phyloP scores from a whole-genome alignment of 2,797 vertebrate species.

The Mionectes olivaceus region DNA sequence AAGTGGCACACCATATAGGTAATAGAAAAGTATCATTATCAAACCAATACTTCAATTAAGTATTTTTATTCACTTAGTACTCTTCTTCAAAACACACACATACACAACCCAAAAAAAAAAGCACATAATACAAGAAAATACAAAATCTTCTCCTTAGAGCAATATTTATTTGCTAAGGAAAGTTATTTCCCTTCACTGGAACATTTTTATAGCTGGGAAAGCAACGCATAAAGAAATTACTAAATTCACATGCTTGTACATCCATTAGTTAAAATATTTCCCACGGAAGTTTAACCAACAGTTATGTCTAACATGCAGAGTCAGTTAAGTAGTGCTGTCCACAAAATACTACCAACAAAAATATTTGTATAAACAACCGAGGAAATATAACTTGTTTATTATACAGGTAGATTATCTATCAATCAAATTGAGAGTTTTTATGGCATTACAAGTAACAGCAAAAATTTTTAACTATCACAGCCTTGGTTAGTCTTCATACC shows the following conservation, averaged over 20 bases:
- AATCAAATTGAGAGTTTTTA: not conserved
- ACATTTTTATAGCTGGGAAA: conserved; percentile 58
- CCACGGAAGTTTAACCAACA: not conserved
- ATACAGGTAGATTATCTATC: not conserved
- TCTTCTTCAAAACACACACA: conserved; percentile 36
- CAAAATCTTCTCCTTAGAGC: conserved; percentile 17
- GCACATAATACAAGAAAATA: not conserved
- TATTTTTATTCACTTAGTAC: conserved; percentile 38
- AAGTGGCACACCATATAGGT: not conserved
- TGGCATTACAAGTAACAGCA: not conserved
- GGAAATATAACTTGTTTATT: not conserved
- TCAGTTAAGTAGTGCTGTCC: not conserved
- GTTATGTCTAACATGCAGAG: not conserved
- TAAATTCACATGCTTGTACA: conserved; percentile 12
- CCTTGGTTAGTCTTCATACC: not conserved
- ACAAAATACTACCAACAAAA: not conserved
- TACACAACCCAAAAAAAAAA: not conserved
- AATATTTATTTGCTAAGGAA: not conserved
- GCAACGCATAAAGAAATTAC: not conserved
- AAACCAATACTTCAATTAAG: not conserved
- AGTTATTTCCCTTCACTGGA: conserved; percentile 54
- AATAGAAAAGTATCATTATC: not conserved
- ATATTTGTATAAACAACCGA: not conserved
- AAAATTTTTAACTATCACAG: not conserved
- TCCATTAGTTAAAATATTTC: not conserved